Evolutionary conservation across 2,797 vertebrate species (phyloP).

Genomic region (Cheracebus regulus): DNA sequence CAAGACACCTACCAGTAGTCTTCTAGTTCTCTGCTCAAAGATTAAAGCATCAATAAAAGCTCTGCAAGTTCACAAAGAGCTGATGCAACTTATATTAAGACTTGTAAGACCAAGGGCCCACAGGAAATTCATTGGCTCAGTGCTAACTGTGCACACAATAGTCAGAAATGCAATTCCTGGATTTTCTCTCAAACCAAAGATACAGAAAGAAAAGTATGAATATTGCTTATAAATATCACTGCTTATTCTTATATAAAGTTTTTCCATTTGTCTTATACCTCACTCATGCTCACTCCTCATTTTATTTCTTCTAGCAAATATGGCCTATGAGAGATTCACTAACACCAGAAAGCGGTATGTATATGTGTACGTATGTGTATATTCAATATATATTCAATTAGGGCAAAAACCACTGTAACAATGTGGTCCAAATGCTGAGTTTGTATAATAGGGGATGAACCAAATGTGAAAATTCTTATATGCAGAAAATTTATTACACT

Average conservation of each 20-base stretch:
- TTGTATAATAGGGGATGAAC: neutral
- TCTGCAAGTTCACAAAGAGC: neutral
- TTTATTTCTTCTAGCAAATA: neutral
- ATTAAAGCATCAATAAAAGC: neutral
- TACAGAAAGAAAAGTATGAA: neutral
- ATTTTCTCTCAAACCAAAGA: neutral
- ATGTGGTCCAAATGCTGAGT: neutral
- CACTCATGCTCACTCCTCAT: neutral
- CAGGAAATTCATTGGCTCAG: neutral
- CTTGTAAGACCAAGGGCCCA: neutral
- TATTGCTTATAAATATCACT: neutral
- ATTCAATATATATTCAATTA: neutral
- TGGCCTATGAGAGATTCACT: neutral
- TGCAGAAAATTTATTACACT: neutral
- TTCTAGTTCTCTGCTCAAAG: neutral
- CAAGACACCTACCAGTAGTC: neutral
- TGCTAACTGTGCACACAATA: neutral
- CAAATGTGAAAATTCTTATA: constrained; percentile 36
- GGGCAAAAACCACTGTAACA: neutral
- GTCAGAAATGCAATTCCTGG: neutral
- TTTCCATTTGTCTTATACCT: neutral
- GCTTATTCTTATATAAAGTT: neutral
- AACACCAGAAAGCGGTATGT: neutral
- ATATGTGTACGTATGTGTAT: neutral
- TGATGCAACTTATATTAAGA: neutral